phyloP scores from a whole-genome alignment of 2,113 vertebrate species.

The Merops nubicus region DNA sequence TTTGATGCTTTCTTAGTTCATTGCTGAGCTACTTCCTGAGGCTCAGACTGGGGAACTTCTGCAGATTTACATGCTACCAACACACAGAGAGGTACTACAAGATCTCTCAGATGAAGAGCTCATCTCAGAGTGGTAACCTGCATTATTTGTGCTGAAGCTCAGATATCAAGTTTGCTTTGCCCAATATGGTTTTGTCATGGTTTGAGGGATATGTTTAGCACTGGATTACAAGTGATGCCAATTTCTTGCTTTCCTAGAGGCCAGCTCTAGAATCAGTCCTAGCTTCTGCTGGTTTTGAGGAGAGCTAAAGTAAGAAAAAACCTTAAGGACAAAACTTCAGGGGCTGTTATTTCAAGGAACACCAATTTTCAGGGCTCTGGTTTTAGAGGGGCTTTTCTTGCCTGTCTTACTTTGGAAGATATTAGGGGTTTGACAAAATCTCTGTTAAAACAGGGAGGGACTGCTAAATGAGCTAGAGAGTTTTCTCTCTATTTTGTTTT shows the following conservation, averaged over 20 bases:
- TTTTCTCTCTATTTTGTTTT: not conserved
- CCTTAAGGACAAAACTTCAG: not conserved
- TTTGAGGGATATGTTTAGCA: not conserved
- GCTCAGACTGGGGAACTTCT: not conserved
- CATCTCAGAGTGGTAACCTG: not conserved
- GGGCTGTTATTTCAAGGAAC: not conserved
- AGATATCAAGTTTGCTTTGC: not conserved
- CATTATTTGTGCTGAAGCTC: not conserved
- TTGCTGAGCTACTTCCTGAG: not conserved
- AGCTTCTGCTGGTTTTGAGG: not conserved
- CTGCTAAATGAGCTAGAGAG: not conserved
- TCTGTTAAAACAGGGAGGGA: not conserved
- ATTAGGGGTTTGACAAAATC: not conserved
- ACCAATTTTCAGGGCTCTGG: not conserved
- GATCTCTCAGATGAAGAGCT: not conserved
- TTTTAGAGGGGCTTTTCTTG: not conserved
- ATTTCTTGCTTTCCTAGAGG: not conserved
- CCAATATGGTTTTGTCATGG: not conserved
- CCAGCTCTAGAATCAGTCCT: not conserved
- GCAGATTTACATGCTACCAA: not conserved
- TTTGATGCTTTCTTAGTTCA: not conserved
- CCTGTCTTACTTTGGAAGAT: not conserved
- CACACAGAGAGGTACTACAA: accelerated
- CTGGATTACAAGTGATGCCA: not conserved
- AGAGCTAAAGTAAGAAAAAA: not conserved